phyloP scores from a whole-genome alignment of 2,797 vertebrate genomes.

The Alca torda region DNA sequence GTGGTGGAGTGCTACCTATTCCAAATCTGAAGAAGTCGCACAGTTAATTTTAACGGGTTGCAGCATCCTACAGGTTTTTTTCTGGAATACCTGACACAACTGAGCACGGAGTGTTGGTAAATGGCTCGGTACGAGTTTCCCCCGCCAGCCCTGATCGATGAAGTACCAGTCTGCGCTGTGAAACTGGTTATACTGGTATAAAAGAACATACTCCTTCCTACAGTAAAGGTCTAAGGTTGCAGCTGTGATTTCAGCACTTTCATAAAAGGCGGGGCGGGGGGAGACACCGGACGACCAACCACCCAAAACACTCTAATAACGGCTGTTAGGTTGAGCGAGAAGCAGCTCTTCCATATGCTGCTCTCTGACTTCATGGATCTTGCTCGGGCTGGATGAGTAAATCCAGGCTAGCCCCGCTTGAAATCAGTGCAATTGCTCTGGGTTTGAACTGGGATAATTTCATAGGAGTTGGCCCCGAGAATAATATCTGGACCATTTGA shows the following conservation, averaged over 20 bases:
- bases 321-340: accelerated
- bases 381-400: not conserved
- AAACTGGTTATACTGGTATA: not conserved
- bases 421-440: conserved; percentile 5
- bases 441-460: conserved; percentile 42
- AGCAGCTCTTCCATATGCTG: not conserved
- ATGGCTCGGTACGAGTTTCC: accelerated
- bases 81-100: not conserved
- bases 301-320: not conserved
- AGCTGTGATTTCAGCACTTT: not conserved
- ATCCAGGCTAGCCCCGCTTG: not conserved
- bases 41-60: not conserved
- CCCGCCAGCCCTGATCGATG: accelerated
- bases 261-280: not conserved
- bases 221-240: not conserved
- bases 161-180: not conserved
- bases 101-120: accelerated
- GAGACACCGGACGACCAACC: not conserved
- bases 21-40: not conserved
- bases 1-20: not conserved
- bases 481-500: conserved; percentile 52
- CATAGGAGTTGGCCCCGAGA: conserved; percentile 16
- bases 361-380: not conserved
- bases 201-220: not conserved
- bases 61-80: not conserved